These are phyloP conservation scores for Scelioninae gen. 1 DNA, from an alignment of 2,888 invertebrate species.

Conservation along the genomic window DNA sequence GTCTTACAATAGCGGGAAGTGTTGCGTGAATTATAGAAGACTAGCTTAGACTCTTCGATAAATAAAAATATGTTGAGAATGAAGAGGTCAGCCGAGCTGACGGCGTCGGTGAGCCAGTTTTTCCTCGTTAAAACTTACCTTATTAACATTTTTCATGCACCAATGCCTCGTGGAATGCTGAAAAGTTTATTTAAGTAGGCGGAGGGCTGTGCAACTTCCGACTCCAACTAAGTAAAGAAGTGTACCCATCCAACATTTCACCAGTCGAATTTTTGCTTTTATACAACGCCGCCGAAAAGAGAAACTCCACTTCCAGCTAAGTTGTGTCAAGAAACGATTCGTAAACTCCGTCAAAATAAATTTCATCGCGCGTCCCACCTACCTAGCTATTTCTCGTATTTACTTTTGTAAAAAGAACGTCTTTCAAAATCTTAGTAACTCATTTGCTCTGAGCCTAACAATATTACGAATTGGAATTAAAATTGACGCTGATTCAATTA, in stretches of 20 bases:
- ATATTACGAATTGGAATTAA: slow-evolving; percentile 13
- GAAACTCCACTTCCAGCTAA: slow-evolving; percentile 55
- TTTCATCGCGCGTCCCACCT: slow-evolving; percentile 27
- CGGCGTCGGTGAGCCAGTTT: slow-evolving; percentile 59
- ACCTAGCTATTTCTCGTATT: slow-evolving; percentile 9
- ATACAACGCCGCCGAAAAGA: slow-evolving; percentile 55
- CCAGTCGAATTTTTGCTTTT: slow-evolving; percentile 69
- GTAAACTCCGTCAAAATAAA: slow-evolving; percentile 60
- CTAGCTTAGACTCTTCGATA: slow-evolving; percentile 13
- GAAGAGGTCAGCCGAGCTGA: slow-evolving; percentile 54
- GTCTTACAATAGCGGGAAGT: slow-evolving; percentile 27
- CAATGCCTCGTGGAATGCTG: slow-evolving; percentile 79
- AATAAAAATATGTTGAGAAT: slow-evolving; percentile 75
- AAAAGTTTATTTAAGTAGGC: slow-evolving; percentile 79
- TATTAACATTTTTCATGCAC: slow-evolving; percentile 83
- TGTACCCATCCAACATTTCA: slow-evolving; percentile 72
- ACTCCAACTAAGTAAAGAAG: slow-evolving; percentile 65
- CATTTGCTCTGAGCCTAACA: slow-evolving; percentile 24
- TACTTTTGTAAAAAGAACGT: slow-evolving; percentile 45
- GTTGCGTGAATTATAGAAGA: slow-evolving; percentile 72
- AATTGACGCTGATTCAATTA: slow-evolving; percentile 33
- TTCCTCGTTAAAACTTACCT: slow-evolving; percentile 83
- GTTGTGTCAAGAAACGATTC: slow-evolving; percentile 66
- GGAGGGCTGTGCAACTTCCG: slow-evolving; percentile 65
- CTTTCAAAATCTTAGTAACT: slow-evolving; percentile 45